Evolutionary conservation across 2,113 vertebrate species (phyloP), one percentile per base, ranked within the genome.

Genomic region (Rynchops niger): DNA sequence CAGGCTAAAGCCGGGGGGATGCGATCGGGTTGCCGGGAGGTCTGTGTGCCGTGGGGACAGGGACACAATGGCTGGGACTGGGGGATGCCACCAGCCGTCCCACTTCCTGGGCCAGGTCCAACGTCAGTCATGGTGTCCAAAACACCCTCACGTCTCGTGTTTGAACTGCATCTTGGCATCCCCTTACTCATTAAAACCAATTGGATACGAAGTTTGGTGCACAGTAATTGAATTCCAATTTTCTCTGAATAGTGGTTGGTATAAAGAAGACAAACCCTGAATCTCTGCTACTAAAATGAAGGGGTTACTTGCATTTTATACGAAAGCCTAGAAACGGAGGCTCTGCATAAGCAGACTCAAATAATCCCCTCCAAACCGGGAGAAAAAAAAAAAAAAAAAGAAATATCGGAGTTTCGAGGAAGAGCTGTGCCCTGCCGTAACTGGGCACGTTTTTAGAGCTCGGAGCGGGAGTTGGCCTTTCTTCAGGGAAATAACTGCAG

Each of bases 21-120:
- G 71, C 3, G 1, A 5, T n/a, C 0, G 1, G 36, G 36, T 82
- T 5, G 0, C 69, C 36, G 2, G 5, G 43, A 40, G 34, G 21
- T 49, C 45, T 78, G 18, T 2, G 9, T 42, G 77, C 66, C 1
- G 1, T 0, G 4, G 82, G 69, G 45, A 55, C 1, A 5, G 42
- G 61, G 45, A 34, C 3, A 5, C 0, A 3, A 4, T 0, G 32
- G 11, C 7, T 0, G 19, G 62, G 11, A 72, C 32, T 77, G 53
- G 56, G 65, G 8, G 26, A 23, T 69, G 85, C 36, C 13, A 2
- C 9, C 55, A 80, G 29, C 56, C 6, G 53, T 76, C 40, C 18
- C 0, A 1, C 49, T 16, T 52, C 42, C 62, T 14, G 30, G 12
- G 18, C 12, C 36, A 17, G 13, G 5, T 25, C 53, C 49, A 40